Base-by-base conservation (phyloP, 2,113 vertebrate species). In the Apus apus region DNA sequence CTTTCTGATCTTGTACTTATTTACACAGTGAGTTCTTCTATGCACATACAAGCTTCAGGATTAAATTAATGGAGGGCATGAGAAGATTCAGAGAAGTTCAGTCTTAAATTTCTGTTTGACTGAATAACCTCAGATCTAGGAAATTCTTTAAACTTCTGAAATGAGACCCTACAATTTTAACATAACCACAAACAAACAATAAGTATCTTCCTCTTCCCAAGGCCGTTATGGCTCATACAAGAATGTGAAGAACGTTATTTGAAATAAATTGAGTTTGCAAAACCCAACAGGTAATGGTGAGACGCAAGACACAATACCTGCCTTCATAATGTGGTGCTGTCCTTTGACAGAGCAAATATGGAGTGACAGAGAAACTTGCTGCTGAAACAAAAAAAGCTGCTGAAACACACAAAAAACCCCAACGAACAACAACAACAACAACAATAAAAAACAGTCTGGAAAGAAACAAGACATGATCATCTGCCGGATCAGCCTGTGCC, bases 101-200 rank as follows among this genome's bases (percentile, higher is more conserved):
- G 7, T 66, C 67, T 80, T 71, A 83, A 76, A 76, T 77, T 80
- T 84, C 62, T 95, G 9, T 78, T 88, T 96, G 56, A 73, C 60
- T 60, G 58, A 96, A 86, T 96, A 88, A 89, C 16, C 34, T 71
- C 75, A 89, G 62, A 78, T 79, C 75, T 10, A 77, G 30, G 26
- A 93, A 96, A 93, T 89, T 68, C 48, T 38, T 78, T 19, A 94
- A 77, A 73, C 26, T 64, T 83, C 34, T n/a, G 54, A 93, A 72
- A 89, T 73, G 54, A 66, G 36, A 60, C 56, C 11, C 32, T 66
- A 2, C 64, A 60, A 58, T 70, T 80, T 74, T 50, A 79, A 81
- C 36, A 34, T 43, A 76, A 74, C 60, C 53, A n/a, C 72, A 85
- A 66, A 43, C 11, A 79, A 84, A 54, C 23, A 19, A 27, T 34